Evolutionary conservation across 2,888 invertebrate species (phyloP), one percentile per base, ranked within the genome.

Genomic region (Drosophila nigritarsus): DNA sequence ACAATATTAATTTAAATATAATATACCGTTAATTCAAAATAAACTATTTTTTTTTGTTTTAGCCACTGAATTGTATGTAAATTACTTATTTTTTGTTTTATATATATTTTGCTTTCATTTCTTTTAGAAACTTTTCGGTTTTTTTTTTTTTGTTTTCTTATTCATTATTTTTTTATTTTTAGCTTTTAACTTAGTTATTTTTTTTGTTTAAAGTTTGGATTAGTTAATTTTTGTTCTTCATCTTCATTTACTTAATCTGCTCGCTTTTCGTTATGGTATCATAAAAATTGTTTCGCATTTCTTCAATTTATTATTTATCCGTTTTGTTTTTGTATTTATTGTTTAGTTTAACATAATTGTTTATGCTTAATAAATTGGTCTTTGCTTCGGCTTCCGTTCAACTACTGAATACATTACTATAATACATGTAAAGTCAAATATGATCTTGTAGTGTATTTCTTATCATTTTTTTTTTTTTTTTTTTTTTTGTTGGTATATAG

Each of bases 381-480:
- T 87, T 87, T 87, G 89, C 89, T 84, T 89, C 84, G 84, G 84
- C 84, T 89, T 75, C 74, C 85, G 67, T 87, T 87, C 82, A 87
- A 79, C 84, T 85, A 85, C 82, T 72, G 85, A 84, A 78, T 84
- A 88, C 83, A 78, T 78, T 79, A 67, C 75, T 85, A 87, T 79
- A 85, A 89, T 89, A 89, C 87, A 85, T 81, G 79, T 87, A 80
- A 89, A 84, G 84, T 85, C 84, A 87, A 85, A 87, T 85, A 84
- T 87, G 82, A 84, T 89, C 80, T 60, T 54, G 13, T 63, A 34
- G 58, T 48, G 40, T 63, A 36, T 63, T 55, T 54, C 24, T 15
- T 45, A 45, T 20, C 15, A 42, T 53, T 40, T 45, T 68, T 54
- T 64, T 34, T 29, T 61, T 56, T 51, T 34, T 49, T 34, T 45